Evolutionary conservation across 2,797 vertebrate species (phyloP), one percentile per base, ranked within the genome.

Genomic region (Momotus momota): DNA sequence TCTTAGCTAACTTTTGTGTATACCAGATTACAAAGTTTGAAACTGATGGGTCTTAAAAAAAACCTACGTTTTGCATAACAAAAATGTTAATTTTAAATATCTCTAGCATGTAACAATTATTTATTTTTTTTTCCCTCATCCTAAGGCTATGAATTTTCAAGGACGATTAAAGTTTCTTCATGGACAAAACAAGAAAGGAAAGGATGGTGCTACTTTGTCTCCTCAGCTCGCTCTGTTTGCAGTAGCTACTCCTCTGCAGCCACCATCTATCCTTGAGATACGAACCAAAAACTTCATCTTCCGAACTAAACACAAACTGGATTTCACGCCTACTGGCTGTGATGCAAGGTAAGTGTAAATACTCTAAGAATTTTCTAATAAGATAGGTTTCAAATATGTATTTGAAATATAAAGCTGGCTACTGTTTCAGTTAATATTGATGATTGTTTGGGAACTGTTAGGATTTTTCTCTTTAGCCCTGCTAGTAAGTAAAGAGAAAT

Each of bases 231-330:
- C 98, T 61, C 93, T 99, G 85, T 99, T 99, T 95, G 98, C 98
- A 20, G 91, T 99, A 93, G 98, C 98, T 35, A 98, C 98, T 33
- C 99, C 98, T 0, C 91, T 99, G 38, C 99, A 99, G 71, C 97
- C 98, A 11, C 98, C 98, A 9, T 98, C 98, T 86, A 99, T 99
- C 86, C 97, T 99, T 84, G 99, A 99, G 97, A 99, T 99, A 78
- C 95, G 98, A 83, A 98, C 98, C 91, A 99, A 98, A 98, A 99
- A 98, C 92, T 98, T 98, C 82, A 98, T 99, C 91, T 99, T 99
- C 97, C 98, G 98, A 97, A 99, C 98, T 71, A 99, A 99, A 94
- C 98, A 99, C 97, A 99, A 98, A 81, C 95, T 99, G 88, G 99
- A 99, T 95, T 99, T 99, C 88, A 98, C 98, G 3, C 99, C 98